Conservation (phyloP, 2,797 vertebrate genomes). For the Benthosema pterotum region DNA sequence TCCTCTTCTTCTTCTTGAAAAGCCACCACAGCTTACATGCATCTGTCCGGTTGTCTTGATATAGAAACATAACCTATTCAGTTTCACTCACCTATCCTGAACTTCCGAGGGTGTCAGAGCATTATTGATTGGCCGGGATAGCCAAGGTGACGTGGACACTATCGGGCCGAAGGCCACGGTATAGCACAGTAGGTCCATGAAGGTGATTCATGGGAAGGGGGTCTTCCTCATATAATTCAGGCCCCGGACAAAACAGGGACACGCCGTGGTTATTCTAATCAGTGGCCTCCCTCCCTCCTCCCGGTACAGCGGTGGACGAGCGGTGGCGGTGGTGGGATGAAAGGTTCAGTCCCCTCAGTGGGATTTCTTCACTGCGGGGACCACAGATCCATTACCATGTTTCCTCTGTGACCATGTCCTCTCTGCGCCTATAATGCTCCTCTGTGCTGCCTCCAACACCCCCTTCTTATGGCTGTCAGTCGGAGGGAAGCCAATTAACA, state of each 20-base stretch:
- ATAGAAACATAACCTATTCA: conserved; percentile 65
- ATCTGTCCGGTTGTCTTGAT: conserved; percentile 16
- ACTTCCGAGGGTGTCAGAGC: conserved; percentile 73
- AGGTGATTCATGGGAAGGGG: conserved; percentile 75
- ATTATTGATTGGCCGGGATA: conserved; percentile 77
- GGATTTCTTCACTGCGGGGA: conserved; percentile 30
- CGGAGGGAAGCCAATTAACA: conserved; percentile 81
- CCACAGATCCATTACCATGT: conserved; percentile 64
- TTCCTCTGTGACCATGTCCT: conserved; percentile 71
- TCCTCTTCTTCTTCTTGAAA: too few species aligned
- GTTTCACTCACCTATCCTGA: conserved; percentile 64
- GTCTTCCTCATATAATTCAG: conserved; percentile 72
- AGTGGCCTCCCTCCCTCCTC: too few species aligned
- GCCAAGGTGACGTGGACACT: conserved; percentile 76
- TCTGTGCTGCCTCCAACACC: conserved; percentile 62
- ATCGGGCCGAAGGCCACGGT: conserved; percentile 74
- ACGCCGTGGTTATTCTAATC: conserved; percentile 5
- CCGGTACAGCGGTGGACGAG: too few species aligned
- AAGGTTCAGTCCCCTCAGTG: too few species aligned
- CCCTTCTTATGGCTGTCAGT: conserved; percentile 74
- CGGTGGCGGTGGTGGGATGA: too few species aligned
- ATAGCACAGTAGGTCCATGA: conserved; percentile 62
- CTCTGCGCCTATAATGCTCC: conserved; percentile 64
- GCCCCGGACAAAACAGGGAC: conserved; percentile 69
- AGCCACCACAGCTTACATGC: neutral